Evolutionary conservation across 2,113 vertebrate species (phyloP).

Genomic region (Cepphus grylle): DNA sequence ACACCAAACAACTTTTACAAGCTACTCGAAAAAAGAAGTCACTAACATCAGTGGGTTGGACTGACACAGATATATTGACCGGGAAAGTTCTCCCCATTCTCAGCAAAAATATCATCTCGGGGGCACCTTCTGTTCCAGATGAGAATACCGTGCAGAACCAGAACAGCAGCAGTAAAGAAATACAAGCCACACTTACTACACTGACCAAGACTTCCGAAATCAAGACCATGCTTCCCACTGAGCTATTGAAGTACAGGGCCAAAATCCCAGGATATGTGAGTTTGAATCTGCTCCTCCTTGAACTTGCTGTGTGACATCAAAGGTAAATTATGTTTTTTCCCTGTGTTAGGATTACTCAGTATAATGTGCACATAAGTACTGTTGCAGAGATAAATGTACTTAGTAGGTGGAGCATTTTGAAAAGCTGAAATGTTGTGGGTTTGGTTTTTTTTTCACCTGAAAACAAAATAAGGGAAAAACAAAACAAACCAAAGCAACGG

Average conservation of each 20-base stretch:
- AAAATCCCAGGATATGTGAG: not conserved
- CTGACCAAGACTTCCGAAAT: not conserved
- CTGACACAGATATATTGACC: not conserved
- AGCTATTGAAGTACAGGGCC: not conserved
- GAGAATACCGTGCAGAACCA: not conserved
- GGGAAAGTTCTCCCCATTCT: not conserved
- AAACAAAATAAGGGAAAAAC: not conserved
- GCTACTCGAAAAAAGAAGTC: not conserved
- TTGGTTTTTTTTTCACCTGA: not conserved
- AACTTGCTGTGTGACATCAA: not conserved
- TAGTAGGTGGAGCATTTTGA: not conserved
- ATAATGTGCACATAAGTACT: not conserved
- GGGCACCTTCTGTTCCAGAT: not conserved
- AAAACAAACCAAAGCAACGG: not conserved
- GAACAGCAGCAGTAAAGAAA: not conserved
- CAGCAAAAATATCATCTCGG: not conserved
- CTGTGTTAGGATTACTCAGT: not conserved
- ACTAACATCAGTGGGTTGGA: not conserved
- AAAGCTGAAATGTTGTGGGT: not conserved
- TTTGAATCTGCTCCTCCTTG: not conserved
- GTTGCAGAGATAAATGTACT: not conserved
- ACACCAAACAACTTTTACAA: not conserved
- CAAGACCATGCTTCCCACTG: not conserved
- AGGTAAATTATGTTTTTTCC: not conserved
- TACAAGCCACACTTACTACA: not conserved